Percentiles rank a stretch among this genome's conserved stretches.
Conservation (phyloP, 2,888 invertebrate species). For the Crocallis elinguaria region DNA sequence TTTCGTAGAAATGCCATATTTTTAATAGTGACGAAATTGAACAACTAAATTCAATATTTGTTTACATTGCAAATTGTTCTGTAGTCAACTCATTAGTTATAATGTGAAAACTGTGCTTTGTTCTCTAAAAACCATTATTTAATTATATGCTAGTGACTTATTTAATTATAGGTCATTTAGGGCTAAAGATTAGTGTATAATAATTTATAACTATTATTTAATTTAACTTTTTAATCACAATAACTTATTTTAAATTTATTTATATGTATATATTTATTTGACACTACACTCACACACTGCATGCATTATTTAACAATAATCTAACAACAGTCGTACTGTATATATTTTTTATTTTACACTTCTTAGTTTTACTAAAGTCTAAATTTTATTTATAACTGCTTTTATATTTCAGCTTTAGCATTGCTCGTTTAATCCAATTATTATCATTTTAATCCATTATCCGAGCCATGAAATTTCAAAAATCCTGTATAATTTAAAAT, state of each 20-base stretch:
- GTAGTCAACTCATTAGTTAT: background rate
- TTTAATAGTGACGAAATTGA: background rate
- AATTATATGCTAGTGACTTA: background rate
- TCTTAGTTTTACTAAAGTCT: background rate
- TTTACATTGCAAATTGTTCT: background rate
- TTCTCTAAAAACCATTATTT: background rate
- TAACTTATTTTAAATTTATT: background rate
- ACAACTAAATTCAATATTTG: background rate
- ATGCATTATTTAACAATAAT: background rate
- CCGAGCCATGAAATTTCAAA: conserved; percentile 13
- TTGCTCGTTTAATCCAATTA: background rate
- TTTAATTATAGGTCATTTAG: background rate
- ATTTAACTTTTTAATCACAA: too few relatives aligned
- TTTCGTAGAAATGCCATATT: conserved; percentile 3
- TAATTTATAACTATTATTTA: background rate
- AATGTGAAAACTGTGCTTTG: background rate
- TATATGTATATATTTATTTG: background rate
- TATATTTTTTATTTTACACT: background rate
- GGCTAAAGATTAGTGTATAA: background rate
- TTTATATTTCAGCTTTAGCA: conserved; percentile 14
- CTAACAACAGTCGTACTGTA: background rate
- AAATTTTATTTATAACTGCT: background rate
- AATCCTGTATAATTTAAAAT: background rate
- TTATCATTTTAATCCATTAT: background rate
- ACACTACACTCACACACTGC: conserved; percentile 7